These are phyloP conservation scores for Leptinotarsa haldemani DNA, from an alignment of 2,888 invertebrate genomes.

Conservation along the genomic window DNA sequence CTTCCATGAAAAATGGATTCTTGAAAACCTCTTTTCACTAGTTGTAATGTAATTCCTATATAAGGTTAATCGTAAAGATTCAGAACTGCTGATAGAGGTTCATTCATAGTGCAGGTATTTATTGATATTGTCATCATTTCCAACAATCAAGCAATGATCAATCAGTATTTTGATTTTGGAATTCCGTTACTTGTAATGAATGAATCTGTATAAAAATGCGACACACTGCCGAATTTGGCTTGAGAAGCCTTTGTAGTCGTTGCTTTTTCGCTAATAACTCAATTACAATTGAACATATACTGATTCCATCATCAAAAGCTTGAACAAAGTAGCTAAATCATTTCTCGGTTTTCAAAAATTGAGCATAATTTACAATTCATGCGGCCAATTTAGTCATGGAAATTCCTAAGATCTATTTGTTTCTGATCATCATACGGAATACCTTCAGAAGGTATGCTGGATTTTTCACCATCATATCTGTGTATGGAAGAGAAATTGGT, in stretches of 20 bases:
- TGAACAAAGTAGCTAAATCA: not conserved
- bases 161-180: too few species aligned
- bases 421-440: too few species aligned
- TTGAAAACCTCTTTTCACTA: not conserved
- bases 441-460: too few species aligned
- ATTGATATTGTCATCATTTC: too few species aligned
- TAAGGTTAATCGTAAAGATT: slow-evolving; percentile 8
- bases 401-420: too few species aligned
- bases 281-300: not conserved
- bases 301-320: not conserved
- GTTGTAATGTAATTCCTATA: slow-evolving; percentile 13
- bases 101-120: not conserved
- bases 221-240: slow-evolving; percentile 52
- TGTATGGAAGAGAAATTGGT: too few species aligned
- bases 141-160: too few species aligned
- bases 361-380: too few species aligned
- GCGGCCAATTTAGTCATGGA: too few species aligned
- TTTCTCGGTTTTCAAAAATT: too few species aligned
- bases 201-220: slow-evolving; percentile 36
- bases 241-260: slow-evolving; percentile 46
- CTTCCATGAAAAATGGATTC: not conserved
- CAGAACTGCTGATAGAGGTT: not conserved
- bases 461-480: too few species aligned
- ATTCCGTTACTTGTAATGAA: not conserved
- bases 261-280: slow-evolving; percentile 42